Evolutionary conservation across 2,113 vertebrate genomes (phyloP), one percentile per base, ranked within the genome.

Genomic region (Drymodes brunneopygia): DNA sequence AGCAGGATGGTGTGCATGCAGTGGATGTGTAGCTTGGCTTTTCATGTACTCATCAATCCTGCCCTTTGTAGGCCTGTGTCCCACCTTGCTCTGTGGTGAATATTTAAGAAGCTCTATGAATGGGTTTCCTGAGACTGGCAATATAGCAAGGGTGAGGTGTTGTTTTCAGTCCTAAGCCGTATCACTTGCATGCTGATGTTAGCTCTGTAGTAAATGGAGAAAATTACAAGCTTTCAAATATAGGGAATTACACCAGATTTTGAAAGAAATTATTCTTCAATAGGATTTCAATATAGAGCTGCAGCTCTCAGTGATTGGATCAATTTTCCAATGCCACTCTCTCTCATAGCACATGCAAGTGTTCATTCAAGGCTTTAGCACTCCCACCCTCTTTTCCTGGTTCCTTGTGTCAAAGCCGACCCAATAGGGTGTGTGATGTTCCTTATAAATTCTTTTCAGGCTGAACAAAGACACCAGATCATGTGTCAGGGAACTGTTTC

Each of bases 1-100:
- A 95, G 95, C 97, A 98, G 97, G 97, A 97, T 93, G 91, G 97
- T 98, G 97, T 96, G 96, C 97, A 96, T 97, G 96, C 97, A 97
- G 96, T 96, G 97, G 96, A 97, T 91, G 96, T 96, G 96, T 97
- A 98, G 96, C 97, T 98, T 97, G 96, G 96, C 95, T 98, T 97
- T 96, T 97, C 95, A 94, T 95, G 96, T 96, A 93, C 88, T 94
- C 96, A 93, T 97, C 92, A 96, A 95, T 95, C 96, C 97, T 95
- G 85, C 94, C 94, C 81, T 97, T 94, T 96, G 95, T 94, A 97
- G 94, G 96, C 96, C 96, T 95, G 91, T 93, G 92, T 97, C 95
- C 96, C 97, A 96, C 94, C 80, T 98, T 96, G 82, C 94, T 97
- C 96, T 96, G 84, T 92, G 33, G 94, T 94, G 84, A 95, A n/a